These are phyloP conservation scores for Camponotus fellah DNA, from an alignment of 2,888 invertebrate species.

Conservation along the genomic window DNA sequence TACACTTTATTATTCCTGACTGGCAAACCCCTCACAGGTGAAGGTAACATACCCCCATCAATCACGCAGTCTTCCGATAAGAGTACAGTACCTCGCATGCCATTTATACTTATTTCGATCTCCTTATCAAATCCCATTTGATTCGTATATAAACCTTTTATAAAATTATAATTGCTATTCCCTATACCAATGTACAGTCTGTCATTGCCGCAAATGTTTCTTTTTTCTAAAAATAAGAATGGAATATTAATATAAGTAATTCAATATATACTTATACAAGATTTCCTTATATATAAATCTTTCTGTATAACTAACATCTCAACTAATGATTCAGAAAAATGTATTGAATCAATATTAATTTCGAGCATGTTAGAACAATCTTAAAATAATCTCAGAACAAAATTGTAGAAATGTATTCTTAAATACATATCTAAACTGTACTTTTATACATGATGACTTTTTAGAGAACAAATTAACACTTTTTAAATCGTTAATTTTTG, in stretches of 20 bases:
- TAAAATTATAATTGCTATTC: conserved; percentile 90
- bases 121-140: conserved; percentile 86
- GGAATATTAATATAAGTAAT: background rate
- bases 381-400: background rate
- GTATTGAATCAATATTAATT: background rate
- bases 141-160: conserved; percentile 91
- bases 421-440: background rate
- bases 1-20: conserved; percentile 87
- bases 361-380: background rate
- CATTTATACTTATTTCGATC: conserved; percentile 90
- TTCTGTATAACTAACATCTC: background rate
- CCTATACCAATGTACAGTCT: conserved; percentile 93
- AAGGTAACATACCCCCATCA: conserved; percentile 89
- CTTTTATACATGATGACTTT: background rate
- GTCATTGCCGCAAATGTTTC: conserved; percentile 96
- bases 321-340: background rate
- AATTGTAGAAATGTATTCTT: background rate
- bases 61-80: conserved; percentile 91
- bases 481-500: background rate
- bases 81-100: conserved; percentile 94
- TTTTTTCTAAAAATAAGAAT: conserved; percentile 87
- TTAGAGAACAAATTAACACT: background rate
- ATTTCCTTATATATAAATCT: background rate
- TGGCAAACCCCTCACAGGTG: conserved; percentile 91
- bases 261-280: background rate